Percentiles rank a stretch among this genome's conserved stretches.
phyloP scores from a whole-genome alignment of 2,113 vertebrate genomes.

The Cisticola juncidis region DNA sequence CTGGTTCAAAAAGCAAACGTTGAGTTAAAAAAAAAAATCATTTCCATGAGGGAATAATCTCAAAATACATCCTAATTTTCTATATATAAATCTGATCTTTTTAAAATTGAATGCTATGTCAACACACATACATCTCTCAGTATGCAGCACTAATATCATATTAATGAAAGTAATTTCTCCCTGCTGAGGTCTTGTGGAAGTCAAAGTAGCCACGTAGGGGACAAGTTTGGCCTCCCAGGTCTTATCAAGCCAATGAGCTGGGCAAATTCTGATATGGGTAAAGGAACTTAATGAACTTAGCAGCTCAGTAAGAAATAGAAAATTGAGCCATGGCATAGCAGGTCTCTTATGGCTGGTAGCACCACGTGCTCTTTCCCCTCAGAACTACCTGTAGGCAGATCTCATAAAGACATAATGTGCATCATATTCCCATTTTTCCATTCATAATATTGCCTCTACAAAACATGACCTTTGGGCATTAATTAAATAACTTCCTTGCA shows the following conservation, averaged over 20 bases:
- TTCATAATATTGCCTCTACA: not conserved
- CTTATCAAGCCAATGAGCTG: conserved; percentile 19
- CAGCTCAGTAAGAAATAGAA: not conserved
- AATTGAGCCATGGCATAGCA: not conserved
- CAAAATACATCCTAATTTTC: not conserved
- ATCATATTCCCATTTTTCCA: not conserved
- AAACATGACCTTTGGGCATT: not conserved
- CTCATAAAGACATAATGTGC: not conserved
- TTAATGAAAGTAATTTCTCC: not conserved
- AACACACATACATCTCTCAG: not conserved
- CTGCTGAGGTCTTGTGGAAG: not conserved
- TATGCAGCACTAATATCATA: not conserved
- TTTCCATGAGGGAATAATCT: not conserved
- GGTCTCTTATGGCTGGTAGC: conserved; percentile 6
- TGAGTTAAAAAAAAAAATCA: not conserved
- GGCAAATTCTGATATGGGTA: not conserved
- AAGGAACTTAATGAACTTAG: conserved; percentile 24
- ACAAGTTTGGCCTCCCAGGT: not conserved
- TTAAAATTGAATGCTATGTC: not conserved
- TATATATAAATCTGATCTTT: not conserved
- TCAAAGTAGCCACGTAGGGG: not conserved
- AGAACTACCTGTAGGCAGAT: not conserved
- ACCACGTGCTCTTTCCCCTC: not conserved
- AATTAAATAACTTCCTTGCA: not conserved
- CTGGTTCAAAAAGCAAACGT: not conserved